Conservation (phyloP, 2,888 invertebrate genomes). For the Tillus elongatus region DNA sequence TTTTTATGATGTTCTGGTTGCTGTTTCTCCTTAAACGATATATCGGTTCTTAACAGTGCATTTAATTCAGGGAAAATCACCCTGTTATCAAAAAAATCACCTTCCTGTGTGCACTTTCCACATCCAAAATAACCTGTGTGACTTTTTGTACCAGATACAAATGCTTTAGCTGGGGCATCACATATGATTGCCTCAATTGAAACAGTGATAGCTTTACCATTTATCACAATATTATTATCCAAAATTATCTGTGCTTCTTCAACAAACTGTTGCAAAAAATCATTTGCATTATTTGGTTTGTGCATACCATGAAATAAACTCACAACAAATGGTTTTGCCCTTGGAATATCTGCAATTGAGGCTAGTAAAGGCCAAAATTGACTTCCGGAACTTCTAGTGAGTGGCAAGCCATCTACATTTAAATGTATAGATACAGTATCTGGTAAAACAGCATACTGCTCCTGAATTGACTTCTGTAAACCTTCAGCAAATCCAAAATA, state of each 20-base stretch:
- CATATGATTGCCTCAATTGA: constrained; percentile 19
- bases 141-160: constrained; percentile 18
- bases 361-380: constrained; percentile 6
- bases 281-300: constrained; percentile 4
- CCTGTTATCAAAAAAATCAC: constrained; percentile 16
- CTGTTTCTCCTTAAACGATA: constrained; percentile 15
- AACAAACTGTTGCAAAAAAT: constrained; percentile 5
- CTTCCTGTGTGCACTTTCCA: constrained; percentile 21
- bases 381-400: constrained; percentile 3
- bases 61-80: constrained; percentile 19
- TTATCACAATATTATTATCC: constrained; percentile 1
- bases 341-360: not conserved
- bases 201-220: constrained; percentile 4
- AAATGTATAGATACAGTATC: not conserved
- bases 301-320: constrained; percentile 9
- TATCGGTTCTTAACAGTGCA: constrained; percentile 18
- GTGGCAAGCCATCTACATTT: constrained; percentile 7
- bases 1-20: constrained; percentile 22
- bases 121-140: constrained; percentile 22
- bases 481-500: not conserved
- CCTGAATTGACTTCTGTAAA: not conserved
- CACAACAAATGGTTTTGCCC: constrained; percentile 1
- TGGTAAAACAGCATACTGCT: not conserved
- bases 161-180: constrained; percentile 23
- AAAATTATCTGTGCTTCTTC: not conserved